Evolutionary conservation across 2,888 invertebrate genomes (phyloP), one percentile per base, ranked within the genome.

Genomic region (Megalurothrips usitatus): DNA sequence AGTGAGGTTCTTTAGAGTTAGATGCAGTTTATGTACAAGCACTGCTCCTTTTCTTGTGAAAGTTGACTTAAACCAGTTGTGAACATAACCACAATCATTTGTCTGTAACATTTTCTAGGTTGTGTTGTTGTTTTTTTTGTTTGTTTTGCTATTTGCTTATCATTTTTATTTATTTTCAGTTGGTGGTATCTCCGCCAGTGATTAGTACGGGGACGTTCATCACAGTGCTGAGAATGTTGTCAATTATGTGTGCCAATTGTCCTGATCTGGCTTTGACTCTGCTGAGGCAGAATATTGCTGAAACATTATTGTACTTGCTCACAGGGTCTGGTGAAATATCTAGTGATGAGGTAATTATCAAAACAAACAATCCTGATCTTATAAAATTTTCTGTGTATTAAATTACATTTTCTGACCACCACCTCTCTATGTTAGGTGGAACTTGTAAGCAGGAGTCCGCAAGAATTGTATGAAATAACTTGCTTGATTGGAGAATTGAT

Each of bases 391-490:
- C 19, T 79, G 28, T n/a, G 80, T 23, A 79, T 79, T 0, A n/a
- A 80, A 34, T 28, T 81, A 8, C 43, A 17, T 17, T 80, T 28
- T 78, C 19, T 80, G 11, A 34, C 6, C 26, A 78, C 6, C 26
- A 78, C 6, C n/a, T 78, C 28, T 17, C 26, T 81, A 80, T 83
- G 84, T 83, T 84, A 88, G 87, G 93, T 96, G 84, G 96, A 98
- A 87, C 89, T 98, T 83, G 92, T 98, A 80, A 91, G 96, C 2
- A 93, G 98, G 82, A 94, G 95, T 80, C 98, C 99, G 0, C 97
- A 98, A 86, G 99, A 99, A 87, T 89, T 98, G 84, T 97, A 97
- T 87, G 99, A 99, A 89, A 96, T 99, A 83, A 98, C 99, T 10
- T 95, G 96, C 85, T 90, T 99, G 81, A 98, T 99, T 85, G 98